Evolutionary conservation across 2,797 vertebrate species (phyloP).

Genomic region (Cuniculus paca): DNA sequence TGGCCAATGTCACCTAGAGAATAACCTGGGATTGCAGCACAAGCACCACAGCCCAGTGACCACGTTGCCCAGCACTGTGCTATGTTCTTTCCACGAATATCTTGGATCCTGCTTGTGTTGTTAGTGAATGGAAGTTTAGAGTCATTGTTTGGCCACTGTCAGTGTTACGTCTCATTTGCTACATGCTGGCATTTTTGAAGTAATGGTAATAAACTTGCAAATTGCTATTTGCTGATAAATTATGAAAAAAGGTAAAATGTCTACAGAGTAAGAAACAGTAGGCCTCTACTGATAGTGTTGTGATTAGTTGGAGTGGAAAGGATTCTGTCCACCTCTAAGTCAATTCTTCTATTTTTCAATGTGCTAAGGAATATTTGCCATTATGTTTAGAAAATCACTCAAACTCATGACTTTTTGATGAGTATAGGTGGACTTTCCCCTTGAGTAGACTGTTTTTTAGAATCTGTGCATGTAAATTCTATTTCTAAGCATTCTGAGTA

Average conservation of each 20-base stretch:
- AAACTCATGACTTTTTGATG: not conserved
- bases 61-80: not conserved
- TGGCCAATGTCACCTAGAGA: too few relatives aligned
- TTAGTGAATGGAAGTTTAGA: not conserved
- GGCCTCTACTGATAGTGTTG: fast-evolving
- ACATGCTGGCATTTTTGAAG: not conserved
- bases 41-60: not conserved
- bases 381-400: not conserved
- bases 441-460: not conserved
- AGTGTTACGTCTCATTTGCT: not conserved
- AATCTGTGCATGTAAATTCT: not conserved
- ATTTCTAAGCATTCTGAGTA: not conserved
- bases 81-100: not conserved
- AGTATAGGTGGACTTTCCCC: not conserved
- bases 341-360: not conserved
- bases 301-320: not conserved
- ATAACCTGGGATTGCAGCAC: too few relatives aligned
- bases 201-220: not conserved
- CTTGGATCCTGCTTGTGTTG: too few relatives aligned
- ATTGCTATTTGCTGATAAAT: not conserved
- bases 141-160: not conserved
- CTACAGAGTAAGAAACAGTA: not conserved
- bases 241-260: not conserved
- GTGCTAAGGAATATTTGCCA: not conserved
- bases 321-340: not conserved